Evolutionary conservation across 2,113 vertebrate genomes (phyloP).

Genomic region (Chascanopsetta lugubris): DNA sequence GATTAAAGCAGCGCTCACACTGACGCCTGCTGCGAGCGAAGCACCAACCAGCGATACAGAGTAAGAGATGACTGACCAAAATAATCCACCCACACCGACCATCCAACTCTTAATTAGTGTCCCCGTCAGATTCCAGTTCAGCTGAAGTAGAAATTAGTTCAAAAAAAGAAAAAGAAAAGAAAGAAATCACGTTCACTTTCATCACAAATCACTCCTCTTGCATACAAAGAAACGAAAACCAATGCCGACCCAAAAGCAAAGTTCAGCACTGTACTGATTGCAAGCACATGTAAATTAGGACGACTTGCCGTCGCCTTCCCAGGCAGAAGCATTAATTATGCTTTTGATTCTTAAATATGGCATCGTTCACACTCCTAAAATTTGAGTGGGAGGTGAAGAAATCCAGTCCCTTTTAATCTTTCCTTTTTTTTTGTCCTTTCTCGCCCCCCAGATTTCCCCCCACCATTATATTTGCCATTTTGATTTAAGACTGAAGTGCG

Average conservation of each 20-base stretch:
- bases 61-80: conserved; percentile 31
- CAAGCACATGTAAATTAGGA: conserved; percentile 61
- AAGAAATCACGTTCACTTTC: conserved; percentile 19
- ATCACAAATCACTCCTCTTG: conserved; percentile 37
- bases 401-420: conserved; percentile 27
- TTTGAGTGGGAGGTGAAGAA: neutral
- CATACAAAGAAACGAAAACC: conserved; percentile 48
- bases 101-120: conserved; percentile 68
- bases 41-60: conserved; percentile 31
- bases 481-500: conserved; percentile 61
- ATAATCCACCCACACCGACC: conserved; percentile 18
- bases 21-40: conserved; percentile 20
- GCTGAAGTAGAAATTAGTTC: conserved; percentile 40
- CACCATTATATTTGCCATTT: conserved; percentile 28
- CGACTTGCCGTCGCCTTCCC: conserved; percentile 56
- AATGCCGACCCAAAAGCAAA: conserved; percentile 57
- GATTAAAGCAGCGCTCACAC: conserved; percentile 15
- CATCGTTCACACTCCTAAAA: conserved; percentile 49
- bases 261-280: conserved; percentile 49
- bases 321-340: conserved; percentile 58
- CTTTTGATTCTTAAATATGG: conserved; percentile 55
- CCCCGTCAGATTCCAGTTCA: conserved; percentile 75
- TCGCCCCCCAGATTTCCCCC: neutral
- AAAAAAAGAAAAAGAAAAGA: neutral
- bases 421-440: conserved; percentile 4